Conservation (phyloP, 2,888 invertebrate species). For the Drosophila tripunctata region DNA sequence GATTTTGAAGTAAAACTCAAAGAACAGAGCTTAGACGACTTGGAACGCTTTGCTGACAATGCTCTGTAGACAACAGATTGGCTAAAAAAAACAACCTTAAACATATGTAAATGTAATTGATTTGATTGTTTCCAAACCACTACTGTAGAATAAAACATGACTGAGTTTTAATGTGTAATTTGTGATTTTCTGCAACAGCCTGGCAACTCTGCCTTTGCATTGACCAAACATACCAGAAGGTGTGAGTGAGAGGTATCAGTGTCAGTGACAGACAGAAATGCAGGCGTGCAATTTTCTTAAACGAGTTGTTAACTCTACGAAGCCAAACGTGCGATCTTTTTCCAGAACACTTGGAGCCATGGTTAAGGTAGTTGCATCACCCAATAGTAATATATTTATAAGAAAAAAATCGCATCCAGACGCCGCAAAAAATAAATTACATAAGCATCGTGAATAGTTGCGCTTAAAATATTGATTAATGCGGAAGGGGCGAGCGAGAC, state of each 20-base stretch:
- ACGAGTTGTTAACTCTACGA: conserved; percentile 65
- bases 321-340: conserved; percentile 65
- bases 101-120: background rate
- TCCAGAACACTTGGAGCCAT: conserved; percentile 79
- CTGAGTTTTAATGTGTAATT: conserved; percentile 21
- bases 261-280: conserved; percentile 51
- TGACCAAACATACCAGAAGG: conserved; percentile 21
- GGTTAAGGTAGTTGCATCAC: conserved; percentile 80
- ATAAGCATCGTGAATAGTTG: conserved; percentile 47
- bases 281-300: conserved; percentile 69
- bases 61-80: conserved; percentile 26
- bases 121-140: conserved; percentile 24
- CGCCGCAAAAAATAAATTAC: conserved; percentile 36
- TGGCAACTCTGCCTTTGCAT: conserved; percentile 61
- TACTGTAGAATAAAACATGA: conserved; percentile 23
- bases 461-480: conserved; percentile 59
- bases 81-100: conserved; percentile 15
- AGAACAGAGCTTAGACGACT: conserved; percentile 82
- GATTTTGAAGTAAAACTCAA: conserved; percentile 82
- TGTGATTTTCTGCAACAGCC: conserved; percentile 9
- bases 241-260: conserved; percentile 15
- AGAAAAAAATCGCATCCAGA: background rate
- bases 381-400: background rate
- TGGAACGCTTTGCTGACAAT: conserved; percentile 81
- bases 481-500: conserved; percentile 21